Evolutionary conservation across 2,113 vertebrate genomes (phyloP).

Genomic region (Butorides virescens): DNA sequence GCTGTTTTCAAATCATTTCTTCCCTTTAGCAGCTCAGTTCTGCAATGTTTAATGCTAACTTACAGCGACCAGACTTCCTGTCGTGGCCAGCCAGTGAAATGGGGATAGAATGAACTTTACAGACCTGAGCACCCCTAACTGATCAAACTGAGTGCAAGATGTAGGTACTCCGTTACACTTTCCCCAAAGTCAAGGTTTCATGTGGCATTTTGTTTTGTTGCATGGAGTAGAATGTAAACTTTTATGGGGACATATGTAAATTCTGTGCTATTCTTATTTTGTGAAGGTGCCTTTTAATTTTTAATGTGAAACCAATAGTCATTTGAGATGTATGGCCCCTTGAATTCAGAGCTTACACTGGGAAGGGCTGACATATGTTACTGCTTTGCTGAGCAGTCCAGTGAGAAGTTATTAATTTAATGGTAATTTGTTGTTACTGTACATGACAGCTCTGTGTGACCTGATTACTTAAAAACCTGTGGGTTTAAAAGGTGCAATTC

Average conservation of each 20-base stretch:
- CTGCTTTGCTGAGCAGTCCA: not conserved
- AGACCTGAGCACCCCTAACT: not conserved
- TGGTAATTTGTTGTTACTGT: not conserved
- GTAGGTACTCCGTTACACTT: not conserved
- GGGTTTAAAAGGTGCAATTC: not conserved
- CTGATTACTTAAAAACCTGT: not conserved
- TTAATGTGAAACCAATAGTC: not conserved
- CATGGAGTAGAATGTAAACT: not conserved
- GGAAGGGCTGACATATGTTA: not conserved
- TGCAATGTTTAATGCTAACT: not conserved
- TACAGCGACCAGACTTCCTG: conserved; percentile 35
- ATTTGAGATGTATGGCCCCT: not conserved
- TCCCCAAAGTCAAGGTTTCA: not conserved
- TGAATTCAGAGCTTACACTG: not conserved
- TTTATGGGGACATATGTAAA: not conserved
- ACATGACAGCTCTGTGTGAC: not conserved
- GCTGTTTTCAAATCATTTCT: not conserved
- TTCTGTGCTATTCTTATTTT: not conserved
- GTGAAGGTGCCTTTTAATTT: not conserved
- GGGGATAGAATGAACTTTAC: not conserved
- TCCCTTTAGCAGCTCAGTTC: conserved; percentile 33
- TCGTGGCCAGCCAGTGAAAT: not conserved
- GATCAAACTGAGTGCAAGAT: not conserved
- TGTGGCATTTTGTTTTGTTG: not conserved
- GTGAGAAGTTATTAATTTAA: not conserved